Base-by-base conservation (phyloP, 2,113 vertebrate species). In the Triplophysa rosa region DNA sequence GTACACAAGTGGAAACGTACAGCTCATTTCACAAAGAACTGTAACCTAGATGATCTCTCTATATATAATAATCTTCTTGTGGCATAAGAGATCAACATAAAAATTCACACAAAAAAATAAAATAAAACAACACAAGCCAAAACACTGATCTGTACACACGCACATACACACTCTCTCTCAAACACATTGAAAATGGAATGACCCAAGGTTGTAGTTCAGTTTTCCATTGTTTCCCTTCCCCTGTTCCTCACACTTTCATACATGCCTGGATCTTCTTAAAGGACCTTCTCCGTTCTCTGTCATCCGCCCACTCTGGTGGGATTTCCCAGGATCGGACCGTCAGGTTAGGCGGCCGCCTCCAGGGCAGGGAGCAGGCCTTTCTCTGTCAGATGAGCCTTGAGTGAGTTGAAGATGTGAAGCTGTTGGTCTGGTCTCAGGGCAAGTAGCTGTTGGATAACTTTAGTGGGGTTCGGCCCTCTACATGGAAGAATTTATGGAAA, bases 361-460 rank as follows among this genome's bases (percentile, higher is more conserved):
- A 85, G 85, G 1, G 83, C 71, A 0, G 89, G 90, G 70, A 99
- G 80, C 83, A 99, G 47, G 2, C 96, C 98, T 84, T 91, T 96
- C 88, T 99, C 96, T 0, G 85, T 90, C 71, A 99, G 95, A 86
- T 98, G 96, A 5, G 95, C 87, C 88, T 94, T 98, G 9, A 99
- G 92, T 0, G 95, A 96, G 93, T 95, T 97, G 91, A 98, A 99
- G 88, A 98, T 97, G 91, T 95, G 90, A 9, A 99, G 94, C 92
- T 99, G 98, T 89, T 99, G 98, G 40, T 99, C 98, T 0, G 91
- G 92, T 29, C 97, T 91, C 80, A 99, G 87, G 24, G 96, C 97
- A 83, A 99, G 87, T 77, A 99, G 94, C 93, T 99, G 98, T 88
- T 98, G 97, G 86, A 99, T 95, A 84, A 99, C 94, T 81, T 97